A percentile compares a stretch with the other conserved stretches of the same genome.
phyloP scores from a whole-genome alignment of 2,113 vertebrate species.

The Mustela lutreola region DNA sequence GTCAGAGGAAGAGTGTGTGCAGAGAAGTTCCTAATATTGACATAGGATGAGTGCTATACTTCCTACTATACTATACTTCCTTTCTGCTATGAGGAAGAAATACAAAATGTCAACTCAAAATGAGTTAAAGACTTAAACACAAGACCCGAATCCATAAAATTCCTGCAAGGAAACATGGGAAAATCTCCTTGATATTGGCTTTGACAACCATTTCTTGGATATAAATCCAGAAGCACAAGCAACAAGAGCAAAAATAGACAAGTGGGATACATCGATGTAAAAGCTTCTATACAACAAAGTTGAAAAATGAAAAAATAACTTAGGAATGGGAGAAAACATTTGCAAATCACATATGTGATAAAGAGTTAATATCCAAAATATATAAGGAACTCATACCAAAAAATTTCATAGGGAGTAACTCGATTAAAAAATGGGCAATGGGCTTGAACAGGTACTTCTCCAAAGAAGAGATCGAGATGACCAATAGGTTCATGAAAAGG shows the following conservation, averaged over 20 bases:
- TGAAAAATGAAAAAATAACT: neutral
- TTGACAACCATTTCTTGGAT: neutral
- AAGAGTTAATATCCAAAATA: neutral
- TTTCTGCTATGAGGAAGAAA: neutral
- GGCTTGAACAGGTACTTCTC: neutral
- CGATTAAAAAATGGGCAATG: neutral
- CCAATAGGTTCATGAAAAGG: neutral
- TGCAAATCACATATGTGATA: neutral
- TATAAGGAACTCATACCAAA: neutral
- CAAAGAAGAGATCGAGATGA: neutral
- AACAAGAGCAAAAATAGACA: neutral
- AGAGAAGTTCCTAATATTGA: neutral
- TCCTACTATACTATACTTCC: too few species aligned
- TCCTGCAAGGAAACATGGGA: neutral
- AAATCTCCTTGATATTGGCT: neutral
- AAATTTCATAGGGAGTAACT: neutral
- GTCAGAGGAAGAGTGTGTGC: neutral
- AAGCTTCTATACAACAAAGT: neutral
- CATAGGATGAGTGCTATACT: accelerated
- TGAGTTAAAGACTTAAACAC: neutral
- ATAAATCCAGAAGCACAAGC: neutral
- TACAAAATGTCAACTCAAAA: neutral
- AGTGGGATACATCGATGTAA: neutral
- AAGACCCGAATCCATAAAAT: neutral
- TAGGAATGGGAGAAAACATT: neutral